Conservation (phyloP, 2,113 vertebrate species). For the Sporophila hypoxantha region DNA sequence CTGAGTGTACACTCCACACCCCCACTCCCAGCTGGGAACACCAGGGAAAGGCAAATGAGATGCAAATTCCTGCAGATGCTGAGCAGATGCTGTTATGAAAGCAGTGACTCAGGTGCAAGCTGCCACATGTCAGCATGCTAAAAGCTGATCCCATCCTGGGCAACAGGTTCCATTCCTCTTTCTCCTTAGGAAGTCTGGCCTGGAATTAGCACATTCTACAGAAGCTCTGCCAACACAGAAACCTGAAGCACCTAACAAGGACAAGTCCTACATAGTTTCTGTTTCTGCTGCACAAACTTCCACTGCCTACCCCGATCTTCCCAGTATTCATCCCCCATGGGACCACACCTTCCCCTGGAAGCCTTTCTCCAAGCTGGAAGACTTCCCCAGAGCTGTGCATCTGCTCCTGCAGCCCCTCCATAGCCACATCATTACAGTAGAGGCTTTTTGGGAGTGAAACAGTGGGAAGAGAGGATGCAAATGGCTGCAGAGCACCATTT, state of each 20-base stretch:
- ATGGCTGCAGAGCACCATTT: not conserved
- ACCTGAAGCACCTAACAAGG: not conserved
- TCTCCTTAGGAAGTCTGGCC: not conserved
- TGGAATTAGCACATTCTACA: not conserved
- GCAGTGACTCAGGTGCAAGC: constrained; percentile 13
- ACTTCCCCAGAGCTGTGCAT: not conserved
- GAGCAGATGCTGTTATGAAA: not conserved
- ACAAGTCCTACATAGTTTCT: rapidly evolving
- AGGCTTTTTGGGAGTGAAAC: not conserved
- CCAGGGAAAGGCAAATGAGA: not conserved
- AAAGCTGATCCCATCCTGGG: not conserved
- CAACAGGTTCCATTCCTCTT: constrained; percentile 12
- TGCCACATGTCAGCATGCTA: not conserved
- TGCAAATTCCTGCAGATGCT: not conserved
- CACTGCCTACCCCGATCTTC: not conserved
- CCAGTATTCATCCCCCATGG: not conserved
- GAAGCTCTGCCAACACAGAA: not conserved
- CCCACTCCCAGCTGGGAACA: not conserved
- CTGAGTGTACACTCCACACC: not conserved
- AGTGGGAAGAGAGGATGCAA: not conserved
- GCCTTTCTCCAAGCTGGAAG: not conserved
- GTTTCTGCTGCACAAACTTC: not conserved
- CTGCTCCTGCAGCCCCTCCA: not conserved
- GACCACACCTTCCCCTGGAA: not conserved
- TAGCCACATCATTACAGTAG: not conserved